These are phyloP conservation scores for Melikaiella ostensackeni DNA, from an alignment of 2,888 invertebrate species.

Conservation along the genomic window DNA sequence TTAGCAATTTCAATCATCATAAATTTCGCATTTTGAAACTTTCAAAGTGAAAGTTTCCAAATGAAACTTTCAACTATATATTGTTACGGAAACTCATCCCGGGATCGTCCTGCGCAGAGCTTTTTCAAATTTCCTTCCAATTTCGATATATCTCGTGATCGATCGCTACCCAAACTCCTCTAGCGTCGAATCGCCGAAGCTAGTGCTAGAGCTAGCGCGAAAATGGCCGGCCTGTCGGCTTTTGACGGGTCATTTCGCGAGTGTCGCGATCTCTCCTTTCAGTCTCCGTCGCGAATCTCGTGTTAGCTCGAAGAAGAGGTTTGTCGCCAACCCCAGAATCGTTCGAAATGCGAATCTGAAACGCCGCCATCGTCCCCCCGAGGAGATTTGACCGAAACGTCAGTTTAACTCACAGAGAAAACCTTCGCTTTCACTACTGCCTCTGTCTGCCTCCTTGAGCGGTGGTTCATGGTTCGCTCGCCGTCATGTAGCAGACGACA, in stretches of 20 bases:
- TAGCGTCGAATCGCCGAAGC: background rate
- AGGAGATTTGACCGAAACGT: conserved; percentile 41
- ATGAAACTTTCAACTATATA: too few relatives aligned
- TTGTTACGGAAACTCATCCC: too few relatives aligned
- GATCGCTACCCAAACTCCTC: background rate
- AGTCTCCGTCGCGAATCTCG: conserved; percentile 36
- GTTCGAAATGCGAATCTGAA: conserved; percentile 26
- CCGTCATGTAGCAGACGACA: conserved; percentile 64
- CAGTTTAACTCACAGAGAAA: conserved; percentile 38
- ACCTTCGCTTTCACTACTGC: conserved; percentile 1
- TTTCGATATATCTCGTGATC: conserved; percentile 3
- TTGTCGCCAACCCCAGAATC: background rate
- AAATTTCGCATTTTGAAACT: too few relatives aligned
- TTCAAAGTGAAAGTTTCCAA: too few relatives aligned
- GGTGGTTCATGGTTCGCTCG: background rate
- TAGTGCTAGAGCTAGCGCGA: conserved; percentile 45
- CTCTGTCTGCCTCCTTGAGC: conserved; percentile 42
- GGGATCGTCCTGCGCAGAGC: background rate
- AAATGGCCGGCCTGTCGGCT: conserved; percentile 65
- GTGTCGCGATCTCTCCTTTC: conserved; percentile 46
- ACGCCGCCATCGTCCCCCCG: background rate
- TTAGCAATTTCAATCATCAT: too few relatives aligned
- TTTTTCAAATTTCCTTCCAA: conserved; percentile 5
- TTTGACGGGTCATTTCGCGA: conserved; percentile 59
- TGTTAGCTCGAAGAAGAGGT: conserved; percentile 16